Percentiles rank a stretch among this genome's conserved stretches.
Conservation (phyloP, 2,888 invertebrate genomes). For the Epiblema foenella region DNA sequence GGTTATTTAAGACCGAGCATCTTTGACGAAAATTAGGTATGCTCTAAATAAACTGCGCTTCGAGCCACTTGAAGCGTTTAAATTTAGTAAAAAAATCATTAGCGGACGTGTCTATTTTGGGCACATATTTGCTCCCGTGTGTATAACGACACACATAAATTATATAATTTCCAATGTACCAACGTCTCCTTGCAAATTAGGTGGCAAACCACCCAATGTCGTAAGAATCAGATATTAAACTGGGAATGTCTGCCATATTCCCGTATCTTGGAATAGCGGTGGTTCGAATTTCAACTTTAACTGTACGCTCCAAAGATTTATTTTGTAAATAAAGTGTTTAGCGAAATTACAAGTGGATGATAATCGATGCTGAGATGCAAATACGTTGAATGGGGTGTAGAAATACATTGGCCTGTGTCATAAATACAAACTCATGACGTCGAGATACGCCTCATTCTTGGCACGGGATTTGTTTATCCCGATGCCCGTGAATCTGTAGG, state of each 20-base stretch:
- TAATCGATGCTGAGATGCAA: background rate
- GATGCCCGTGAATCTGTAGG: constrained; percentile 65
- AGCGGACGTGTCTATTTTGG: constrained; percentile 1
- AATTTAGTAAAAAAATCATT: constrained; percentile 6
- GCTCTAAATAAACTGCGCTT: background rate
- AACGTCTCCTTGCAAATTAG: constrained; percentile 15
- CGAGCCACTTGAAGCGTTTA: background rate
- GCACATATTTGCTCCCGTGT: constrained; percentile 2
- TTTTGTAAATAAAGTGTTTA: background rate
- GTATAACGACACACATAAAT: constrained; percentile 3
- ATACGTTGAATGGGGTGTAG: constrained; percentile 14
- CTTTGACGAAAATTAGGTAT: background rate
- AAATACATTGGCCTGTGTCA: constrained; percentile 29
- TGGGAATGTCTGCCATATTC: background rate
- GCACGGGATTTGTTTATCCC: constrained; percentile 71
- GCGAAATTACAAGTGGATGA: background rate
- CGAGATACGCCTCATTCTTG: constrained; percentile 61
- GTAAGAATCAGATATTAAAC: constrained; percentile 18
- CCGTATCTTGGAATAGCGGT: background rate
- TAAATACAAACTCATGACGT: constrained; percentile 59
- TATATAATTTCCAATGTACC: constrained; percentile 19
- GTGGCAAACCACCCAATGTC: constrained; percentile 12
- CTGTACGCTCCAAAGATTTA: background rate
- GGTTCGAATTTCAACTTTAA: background rate
- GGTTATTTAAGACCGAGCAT: background rate